A percentile compares a stretch with the other conserved stretches of the same genome.
phyloP scores from a whole-genome alignment of 2,113 vertebrate species.

The Pteruthius melanotis region DNA sequence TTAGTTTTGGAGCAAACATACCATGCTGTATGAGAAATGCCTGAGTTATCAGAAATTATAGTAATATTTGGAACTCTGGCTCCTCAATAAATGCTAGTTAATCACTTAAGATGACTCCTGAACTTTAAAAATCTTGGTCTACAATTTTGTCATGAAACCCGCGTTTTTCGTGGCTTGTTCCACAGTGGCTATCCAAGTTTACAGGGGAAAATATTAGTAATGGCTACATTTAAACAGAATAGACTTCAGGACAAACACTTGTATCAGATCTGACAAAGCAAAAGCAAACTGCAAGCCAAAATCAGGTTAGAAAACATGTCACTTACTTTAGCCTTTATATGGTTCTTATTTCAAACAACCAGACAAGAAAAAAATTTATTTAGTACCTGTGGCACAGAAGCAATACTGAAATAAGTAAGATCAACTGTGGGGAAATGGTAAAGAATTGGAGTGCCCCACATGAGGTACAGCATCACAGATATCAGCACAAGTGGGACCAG shows the following conservation, averaged over 20 bases:
- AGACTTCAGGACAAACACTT: neutral
- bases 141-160: neutral
- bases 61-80: neutral
- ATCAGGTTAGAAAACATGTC: neutral
- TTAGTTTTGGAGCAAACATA: neutral
- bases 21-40: neutral
- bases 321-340: neutral
- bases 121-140: neutral
- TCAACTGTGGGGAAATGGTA: neutral
- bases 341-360: neutral
- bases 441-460: neutral
- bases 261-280: neutral
- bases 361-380: rapidly evolving
- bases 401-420: neutral
- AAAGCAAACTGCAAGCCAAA: neutral
- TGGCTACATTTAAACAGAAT: neutral
- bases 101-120: neutral
- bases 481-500: neutral
- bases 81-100: neutral
- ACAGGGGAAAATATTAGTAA: neutral
- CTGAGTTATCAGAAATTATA: neutral
- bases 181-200: neutral
- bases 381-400: neutral
- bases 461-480: neutral
- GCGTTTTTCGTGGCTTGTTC: neutral